Evolutionary conservation across 2,888 invertebrate genomes (phyloP).

Genomic region (Meta bourneti): DNA sequence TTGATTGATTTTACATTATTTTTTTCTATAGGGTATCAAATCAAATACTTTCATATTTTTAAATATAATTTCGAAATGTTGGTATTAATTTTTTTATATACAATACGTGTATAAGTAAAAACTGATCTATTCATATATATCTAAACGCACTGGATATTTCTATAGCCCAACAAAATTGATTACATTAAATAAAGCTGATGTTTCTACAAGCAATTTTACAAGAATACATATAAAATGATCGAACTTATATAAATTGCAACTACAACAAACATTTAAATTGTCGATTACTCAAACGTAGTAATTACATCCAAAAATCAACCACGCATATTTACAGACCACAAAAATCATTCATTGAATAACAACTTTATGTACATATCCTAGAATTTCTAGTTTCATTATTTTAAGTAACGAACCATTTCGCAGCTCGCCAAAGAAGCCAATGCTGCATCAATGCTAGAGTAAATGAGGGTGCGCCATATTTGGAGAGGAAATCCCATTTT

Average conservation of each 20-base stretch:
- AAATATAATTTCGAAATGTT: too few species aligned
- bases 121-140: too few species aligned
- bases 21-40: too few species aligned
- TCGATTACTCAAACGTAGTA: neutral
- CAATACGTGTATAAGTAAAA: too few species aligned
- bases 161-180: too few species aligned
- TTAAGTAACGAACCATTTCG: neutral
- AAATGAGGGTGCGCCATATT: neutral
- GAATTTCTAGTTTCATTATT: neutral
- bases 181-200: too few species aligned
- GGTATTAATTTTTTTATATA: too few species aligned
- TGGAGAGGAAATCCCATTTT: neutral
- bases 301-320: conserved; percentile 17
- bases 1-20: too few species aligned
- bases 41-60: too few species aligned
- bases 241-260: neutral
- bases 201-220: too few species aligned
- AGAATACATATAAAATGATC: neutral
- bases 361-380: conserved; percentile 36
- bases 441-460: neutral
- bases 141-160: too few species aligned
- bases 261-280: conserved; percentile 18
- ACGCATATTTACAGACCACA: conserved; percentile 42
- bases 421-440: neutral
- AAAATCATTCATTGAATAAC: neutral